phyloP scores from a whole-genome alignment of 2,888 invertebrate genomes.

The Conistra vaccinii region DNA sequence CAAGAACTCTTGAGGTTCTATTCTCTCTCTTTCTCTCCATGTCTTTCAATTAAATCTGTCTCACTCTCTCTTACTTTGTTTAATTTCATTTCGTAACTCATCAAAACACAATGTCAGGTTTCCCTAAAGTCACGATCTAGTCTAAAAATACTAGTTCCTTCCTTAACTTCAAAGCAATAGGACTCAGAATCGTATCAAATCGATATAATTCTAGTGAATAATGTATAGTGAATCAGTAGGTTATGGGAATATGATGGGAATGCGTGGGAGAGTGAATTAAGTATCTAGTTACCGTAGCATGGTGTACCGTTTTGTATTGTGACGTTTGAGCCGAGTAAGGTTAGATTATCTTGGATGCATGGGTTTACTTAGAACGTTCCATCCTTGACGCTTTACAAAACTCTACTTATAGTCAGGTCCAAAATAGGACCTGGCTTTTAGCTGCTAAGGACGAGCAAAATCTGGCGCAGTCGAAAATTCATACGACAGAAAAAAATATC shows the following conservation, averaged over 20 bases:
- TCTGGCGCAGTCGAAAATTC: too few species aligned
- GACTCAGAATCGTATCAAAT: slow-evolving; percentile 29
- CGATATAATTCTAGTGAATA: slow-evolving; percentile 16
- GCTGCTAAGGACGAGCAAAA: background rate
- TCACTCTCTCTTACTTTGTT: background rate
- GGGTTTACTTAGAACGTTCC: slow-evolving; percentile 16
- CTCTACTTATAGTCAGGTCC: too few species aligned
- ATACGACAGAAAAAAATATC: too few species aligned
- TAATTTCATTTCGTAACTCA: background rate
- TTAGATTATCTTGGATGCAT: slow-evolving; percentile 29
- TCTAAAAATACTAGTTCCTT: background rate
- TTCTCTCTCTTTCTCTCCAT: background rate
- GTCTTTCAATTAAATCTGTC: background rate
- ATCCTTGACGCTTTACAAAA: background rate
- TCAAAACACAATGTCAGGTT: background rate
- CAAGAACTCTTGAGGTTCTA: background rate
- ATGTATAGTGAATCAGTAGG: slow-evolving; percentile 58
- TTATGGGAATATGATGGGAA: slow-evolving; percentile 63
- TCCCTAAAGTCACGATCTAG: background rate
- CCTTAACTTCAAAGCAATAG: slow-evolving; percentile 10
- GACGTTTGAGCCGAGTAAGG: slow-evolving; percentile 17
- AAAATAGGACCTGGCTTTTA: too few species aligned
- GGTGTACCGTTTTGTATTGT: slow-evolving; percentile 54
- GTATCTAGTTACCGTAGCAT: slow-evolving; percentile 54
- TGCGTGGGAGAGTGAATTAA: slow-evolving; percentile 61